Conservation (phyloP, 2,113 vertebrate species). For the Pseudorasbora parva region DNA sequence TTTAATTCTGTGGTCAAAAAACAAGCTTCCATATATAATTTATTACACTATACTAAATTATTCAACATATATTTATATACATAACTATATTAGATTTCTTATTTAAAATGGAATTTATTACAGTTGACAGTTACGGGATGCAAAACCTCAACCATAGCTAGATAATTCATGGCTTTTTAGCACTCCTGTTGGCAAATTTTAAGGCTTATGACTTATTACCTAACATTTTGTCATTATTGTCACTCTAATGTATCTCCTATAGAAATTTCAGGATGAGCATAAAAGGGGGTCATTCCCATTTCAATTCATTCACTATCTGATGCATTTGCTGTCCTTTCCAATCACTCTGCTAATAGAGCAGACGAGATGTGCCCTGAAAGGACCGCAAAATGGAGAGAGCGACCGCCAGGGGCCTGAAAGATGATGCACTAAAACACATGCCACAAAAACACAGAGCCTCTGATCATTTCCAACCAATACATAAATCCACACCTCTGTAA, state of each 20-base stretch:
- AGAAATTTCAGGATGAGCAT: not conserved
- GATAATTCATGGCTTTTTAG: not conserved
- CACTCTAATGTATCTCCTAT: not conserved
- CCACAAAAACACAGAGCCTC: not conserved
- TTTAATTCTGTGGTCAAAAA: no score
- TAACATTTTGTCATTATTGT: not conserved
- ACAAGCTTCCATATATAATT: no score
- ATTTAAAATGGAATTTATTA: not conserved
- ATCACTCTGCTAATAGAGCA: slow-evolving; percentile 1
- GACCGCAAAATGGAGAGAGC: slow-evolving; percentile 24
- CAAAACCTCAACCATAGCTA: not conserved
- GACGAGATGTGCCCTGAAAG: not conserved
- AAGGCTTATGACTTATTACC: not conserved
- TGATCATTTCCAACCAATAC: slow-evolving; percentile 5
- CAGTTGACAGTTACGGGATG: not conserved
- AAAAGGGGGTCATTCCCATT: not conserved
- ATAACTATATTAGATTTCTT: not conserved
- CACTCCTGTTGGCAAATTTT: not conserved
- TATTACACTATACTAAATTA: no score
- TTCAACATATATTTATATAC: no score
- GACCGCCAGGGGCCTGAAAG: slow-evolving; percentile 6
- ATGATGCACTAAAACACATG: slow-evolving; percentile 20
- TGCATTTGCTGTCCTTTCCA: slow-evolving; percentile 20
- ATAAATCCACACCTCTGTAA: slow-evolving; percentile 9
- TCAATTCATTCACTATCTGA: not conserved